Evolutionary conservation across 1,140 invertebrate species (phyloP), one percentile per base, ranked within the genome.

Genomic region (Cyphomyrmex costatus): DNA sequence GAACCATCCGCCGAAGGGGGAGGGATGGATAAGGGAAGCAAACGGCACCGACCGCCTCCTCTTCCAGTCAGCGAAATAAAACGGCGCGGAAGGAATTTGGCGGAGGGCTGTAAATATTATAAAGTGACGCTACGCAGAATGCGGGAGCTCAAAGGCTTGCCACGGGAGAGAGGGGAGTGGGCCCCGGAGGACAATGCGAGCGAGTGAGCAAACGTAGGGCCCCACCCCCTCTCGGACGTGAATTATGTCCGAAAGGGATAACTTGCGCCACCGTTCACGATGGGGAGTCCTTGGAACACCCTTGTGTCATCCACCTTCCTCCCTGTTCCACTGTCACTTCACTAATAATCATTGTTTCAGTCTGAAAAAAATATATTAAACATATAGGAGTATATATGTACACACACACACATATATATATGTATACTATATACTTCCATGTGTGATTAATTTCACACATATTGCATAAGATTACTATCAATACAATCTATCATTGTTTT

Each of bases 71-170:
- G 66, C 68, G 60, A 86, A 87, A 93, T 93, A 93, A 94, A 94
- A 93, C 92, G 90, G 88, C 89, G 88, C 89, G 86, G 88, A 88
- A 92, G 91, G 93, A 94, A 94, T 94, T 92, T 93, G 83, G 88
- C 88, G 78, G 74, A 92, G 92, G 93, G 90, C 91, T 93, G 92
- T 94, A 94, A 94, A 94, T 94, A 95, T 93, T 92, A 92, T 92
- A 91, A 92, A 92, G 91, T 91, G 92, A 93, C 92, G 90, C 78
- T 94, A 92, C 88, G 91, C 88, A 93, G 92, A 93, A 94, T 92
- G 90, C 91, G 88, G 91, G 88, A 91, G 92, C 89, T 92, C 91
- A 91, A 91, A 91, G 90, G 85, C 82, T 88, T 89, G 84, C 79
- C 71, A 79, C 61, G 60, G 14, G 60, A 27, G 61, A 27, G 36